phyloP scores from a whole-genome alignment of 2,113 vertebrate species.

The Spermophilus dauricus region DNA sequence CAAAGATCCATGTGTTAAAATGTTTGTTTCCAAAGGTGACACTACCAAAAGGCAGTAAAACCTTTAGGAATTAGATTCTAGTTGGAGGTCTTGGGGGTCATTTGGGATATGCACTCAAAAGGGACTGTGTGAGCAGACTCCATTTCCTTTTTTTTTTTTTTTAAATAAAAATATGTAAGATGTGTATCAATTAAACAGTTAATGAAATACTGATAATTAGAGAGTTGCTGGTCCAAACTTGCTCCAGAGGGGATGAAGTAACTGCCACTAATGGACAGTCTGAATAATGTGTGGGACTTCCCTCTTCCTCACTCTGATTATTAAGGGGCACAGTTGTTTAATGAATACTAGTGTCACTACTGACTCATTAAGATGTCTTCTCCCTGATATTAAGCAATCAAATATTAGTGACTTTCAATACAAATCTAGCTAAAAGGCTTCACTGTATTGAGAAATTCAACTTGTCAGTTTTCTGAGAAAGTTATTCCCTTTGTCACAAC shows the following conservation, averaged over 20 bases:
- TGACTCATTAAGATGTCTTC: not conserved
- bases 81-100: not conserved
- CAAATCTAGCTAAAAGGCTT: not conserved
- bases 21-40: rapidly evolving
- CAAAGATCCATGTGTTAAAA: not conserved
- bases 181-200: not conserved
- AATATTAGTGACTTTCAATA: not conserved
- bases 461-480: not conserved
- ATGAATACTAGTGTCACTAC: not conserved
- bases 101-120: not conserved
- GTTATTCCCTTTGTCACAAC: not conserved
- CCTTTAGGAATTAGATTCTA: not conserved
- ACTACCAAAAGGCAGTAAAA: rapidly evolving
- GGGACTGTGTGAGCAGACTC: not conserved
- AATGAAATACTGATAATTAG: not conserved
- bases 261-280: rapidly evolving
- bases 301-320: too few relatives aligned
- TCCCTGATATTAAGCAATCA: not conserved
- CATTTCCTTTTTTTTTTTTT: not conserved
- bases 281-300: rapidly evolving
- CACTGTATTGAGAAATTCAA: not conserved
- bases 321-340: not conserved
- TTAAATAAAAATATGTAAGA: not conserved
- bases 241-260: rapidly evolving
- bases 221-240: not conserved